Conservation (phyloP, 2,888 invertebrate genomes). For the Spialia ferax region DNA sequence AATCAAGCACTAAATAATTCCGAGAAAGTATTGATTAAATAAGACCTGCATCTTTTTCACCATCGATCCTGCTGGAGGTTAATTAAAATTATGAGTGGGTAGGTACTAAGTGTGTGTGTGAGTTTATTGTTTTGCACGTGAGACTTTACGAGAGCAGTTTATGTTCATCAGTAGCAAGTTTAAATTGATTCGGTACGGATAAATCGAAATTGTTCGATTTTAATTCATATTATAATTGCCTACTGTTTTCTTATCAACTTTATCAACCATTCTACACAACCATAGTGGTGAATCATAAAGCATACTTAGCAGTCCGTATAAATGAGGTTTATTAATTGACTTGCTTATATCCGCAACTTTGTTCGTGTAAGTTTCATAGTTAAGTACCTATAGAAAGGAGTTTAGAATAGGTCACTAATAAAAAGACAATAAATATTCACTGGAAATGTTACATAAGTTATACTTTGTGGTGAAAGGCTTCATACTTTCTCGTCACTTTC, state of each 20-base stretch:
- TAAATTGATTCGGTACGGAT: constrained; percentile 70
- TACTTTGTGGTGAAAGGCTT: too few species aligned
- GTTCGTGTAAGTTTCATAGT: too few species aligned
- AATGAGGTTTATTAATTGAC: too few species aligned
- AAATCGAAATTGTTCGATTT: constrained; percentile 42
- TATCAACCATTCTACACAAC: not conserved
- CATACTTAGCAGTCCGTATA: too few species aligned
- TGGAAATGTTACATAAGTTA: too few species aligned
- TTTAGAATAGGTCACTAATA: too few species aligned
- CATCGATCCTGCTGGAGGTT: not conserved
- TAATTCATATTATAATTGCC: not conserved
- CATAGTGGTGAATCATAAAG: too few species aligned
- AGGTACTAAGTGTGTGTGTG: not conserved
- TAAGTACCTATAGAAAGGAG: too few species aligned
- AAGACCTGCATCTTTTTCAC: not conserved
- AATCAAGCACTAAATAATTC: not conserved
- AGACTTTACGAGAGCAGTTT: constrained; percentile 23
- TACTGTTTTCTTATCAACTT: not conserved
- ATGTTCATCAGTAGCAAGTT: constrained; percentile 66
- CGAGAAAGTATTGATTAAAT: not conserved
- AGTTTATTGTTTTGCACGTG: not conserved
- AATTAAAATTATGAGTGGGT: not conserved
- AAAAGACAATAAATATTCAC: too few species aligned
- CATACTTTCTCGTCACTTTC: too few species aligned
- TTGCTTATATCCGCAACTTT: too few species aligned